Percentiles rank a stretch among this genome's conserved stretches.
Evolutionary conservation across 2,113 vertebrate genomes (phyloP).

Genomic region (Lontra canadensis): DNA sequence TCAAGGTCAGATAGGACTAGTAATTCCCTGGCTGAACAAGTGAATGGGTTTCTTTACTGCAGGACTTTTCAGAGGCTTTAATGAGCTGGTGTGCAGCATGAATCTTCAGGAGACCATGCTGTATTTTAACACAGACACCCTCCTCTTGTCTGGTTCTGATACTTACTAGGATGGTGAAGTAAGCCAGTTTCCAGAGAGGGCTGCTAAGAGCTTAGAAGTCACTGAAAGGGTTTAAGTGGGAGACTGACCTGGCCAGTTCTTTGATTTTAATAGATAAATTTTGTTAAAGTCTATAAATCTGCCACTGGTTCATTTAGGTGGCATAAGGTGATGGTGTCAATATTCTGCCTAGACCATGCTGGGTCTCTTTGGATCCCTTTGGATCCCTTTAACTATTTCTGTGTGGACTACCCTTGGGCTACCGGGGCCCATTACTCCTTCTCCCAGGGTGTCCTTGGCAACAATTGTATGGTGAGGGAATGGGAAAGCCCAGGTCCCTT

Average conservation of each 20-base stretch:
- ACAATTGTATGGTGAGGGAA: too few species aligned
- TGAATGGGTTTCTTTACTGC: background rate
- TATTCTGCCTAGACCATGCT: too few species aligned
- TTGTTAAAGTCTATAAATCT: background rate
- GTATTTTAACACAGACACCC: background rate
- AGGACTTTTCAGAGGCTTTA: background rate
- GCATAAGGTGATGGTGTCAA: background rate
- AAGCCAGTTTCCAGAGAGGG: background rate
- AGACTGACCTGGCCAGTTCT: background rate
- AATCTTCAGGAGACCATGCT: background rate
- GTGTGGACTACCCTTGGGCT: background rate
- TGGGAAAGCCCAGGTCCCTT: background rate
- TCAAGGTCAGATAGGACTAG: background rate
- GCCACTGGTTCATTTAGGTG: background rate
- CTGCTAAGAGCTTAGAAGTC: background rate
- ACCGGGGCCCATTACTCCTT: background rate
- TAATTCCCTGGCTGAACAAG: background rate
- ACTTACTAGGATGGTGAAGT: background rate
- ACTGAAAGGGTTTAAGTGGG: background rate
- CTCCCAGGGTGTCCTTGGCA: background rate
- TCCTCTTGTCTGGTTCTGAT: background rate
- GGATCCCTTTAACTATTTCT: background rate
- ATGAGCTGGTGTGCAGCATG: background rate
- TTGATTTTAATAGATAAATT: background rate
- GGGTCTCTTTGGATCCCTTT: too few species aligned